Base-by-base conservation (phyloP, 2,888 invertebrate genomes). In the Nymphalis polychloros region DNA sequence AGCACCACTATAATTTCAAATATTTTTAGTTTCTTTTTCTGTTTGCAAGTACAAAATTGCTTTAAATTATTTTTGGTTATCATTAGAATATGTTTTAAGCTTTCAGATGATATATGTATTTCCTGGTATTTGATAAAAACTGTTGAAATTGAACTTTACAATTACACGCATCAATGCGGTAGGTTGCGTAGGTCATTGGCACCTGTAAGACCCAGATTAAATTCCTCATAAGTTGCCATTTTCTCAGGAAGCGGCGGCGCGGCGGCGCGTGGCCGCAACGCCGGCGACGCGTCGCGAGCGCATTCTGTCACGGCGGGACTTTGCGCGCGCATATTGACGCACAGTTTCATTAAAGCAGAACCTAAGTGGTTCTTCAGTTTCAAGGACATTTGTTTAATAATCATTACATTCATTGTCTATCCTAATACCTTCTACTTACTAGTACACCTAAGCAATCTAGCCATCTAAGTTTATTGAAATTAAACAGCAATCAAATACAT, bases 151-250 rank as follows among this genome's bases (percentile, higher is more conserved):
- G 16, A 49, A 41, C 23, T 49, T n/a, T 35, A 5, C 31, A 27
- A 46, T 10, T 83, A 85, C 84, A 84, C 85, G 84, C 84, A 82
- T 79, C 75, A 84, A 82, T 84, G 83, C 82, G 80, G 83, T 83
- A 86, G 82, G 86, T 85, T 85, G 83, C 76, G 76, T 77, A 81
- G 90, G 90, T 92, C 90, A 90, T 85, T 85, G 89, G 87, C 90
- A 89, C 89, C 84, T 82, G 84, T 75, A 82, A 88, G 85, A 81
- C 86, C 87, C 89, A 89, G 90, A 89, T 90, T 90, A 86, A 88
- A 85, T 89, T 89, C 88, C 89, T 88, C 86, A 87, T 90, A 90
- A 91, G 86, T 90, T 89, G 90, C 89, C 84, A 90, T 91, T 91
- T 91, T 92, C 91, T 89, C 86, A 88, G 89, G 92, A 92, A 91